Conservation (phyloP, 2,797 vertebrate species). For the Anomalospiza imberbis region DNA sequence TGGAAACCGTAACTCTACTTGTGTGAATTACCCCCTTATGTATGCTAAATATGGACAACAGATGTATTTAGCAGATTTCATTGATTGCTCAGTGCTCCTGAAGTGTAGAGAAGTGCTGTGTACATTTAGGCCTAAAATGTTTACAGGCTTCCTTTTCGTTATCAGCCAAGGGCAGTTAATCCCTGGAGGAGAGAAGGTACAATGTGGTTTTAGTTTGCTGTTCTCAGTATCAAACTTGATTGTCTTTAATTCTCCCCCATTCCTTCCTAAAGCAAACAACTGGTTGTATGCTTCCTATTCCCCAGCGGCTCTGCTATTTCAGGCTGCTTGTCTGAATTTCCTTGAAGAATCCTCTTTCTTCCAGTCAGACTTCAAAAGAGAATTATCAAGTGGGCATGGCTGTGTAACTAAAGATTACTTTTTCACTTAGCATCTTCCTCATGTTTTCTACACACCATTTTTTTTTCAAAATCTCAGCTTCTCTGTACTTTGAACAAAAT, state of each 20-base stretch:
- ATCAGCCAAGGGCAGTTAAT: not conserved
- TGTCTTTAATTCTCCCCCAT: slow-evolving; percentile 7
- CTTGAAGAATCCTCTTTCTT: slow-evolving; percentile 5
- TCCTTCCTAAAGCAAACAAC: not conserved
- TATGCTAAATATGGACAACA: not conserved
- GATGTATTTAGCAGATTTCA: not conserved
- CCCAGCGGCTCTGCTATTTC: not conserved
- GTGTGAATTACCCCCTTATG: not conserved
- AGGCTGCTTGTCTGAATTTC: not conserved
- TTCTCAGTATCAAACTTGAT: not conserved
- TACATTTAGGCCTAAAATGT: not conserved
- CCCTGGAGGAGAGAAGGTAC: not conserved
- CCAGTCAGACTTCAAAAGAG: slow-evolving; percentile 9
- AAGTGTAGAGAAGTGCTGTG: not conserved
- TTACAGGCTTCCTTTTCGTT: not conserved
- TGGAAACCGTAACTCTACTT: not conserved
- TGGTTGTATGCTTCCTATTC: not conserved
- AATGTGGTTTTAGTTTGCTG: not conserved
- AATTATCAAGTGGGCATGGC: not conserved
- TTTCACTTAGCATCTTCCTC: not conserved
- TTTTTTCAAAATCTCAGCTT: not conserved
- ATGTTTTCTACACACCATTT: not conserved
- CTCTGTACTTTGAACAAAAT: not conserved
- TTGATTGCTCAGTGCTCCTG: not conserved
- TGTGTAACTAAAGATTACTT: not conserved